Evolutionary conservation across 1,140 invertebrate species (phyloP), one percentile per base, ranked within the genome.

Genomic region (Aleiodes sp.): DNA sequence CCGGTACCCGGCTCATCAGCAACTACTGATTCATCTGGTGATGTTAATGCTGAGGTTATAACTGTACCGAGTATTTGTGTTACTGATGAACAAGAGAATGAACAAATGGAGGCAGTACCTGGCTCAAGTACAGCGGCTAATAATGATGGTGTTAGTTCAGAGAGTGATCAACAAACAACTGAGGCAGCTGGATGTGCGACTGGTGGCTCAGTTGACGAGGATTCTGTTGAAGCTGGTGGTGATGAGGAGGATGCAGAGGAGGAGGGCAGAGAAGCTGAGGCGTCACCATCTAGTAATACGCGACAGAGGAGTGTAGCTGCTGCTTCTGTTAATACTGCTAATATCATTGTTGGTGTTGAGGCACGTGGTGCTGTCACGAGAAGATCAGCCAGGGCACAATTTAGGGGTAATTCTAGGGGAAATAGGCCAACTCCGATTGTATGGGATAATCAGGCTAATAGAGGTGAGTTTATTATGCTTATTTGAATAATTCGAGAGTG

Each of bases 231-330:
- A n/a, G 68, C 78, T 2, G 82, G 76, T 3, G 75, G 76, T n/a
- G 84, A 84, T 26, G 91, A 92, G 76, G 92, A 93, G 70, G 92
- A 92, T 76, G 91, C 90, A 4, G 91, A 92, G 81, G 84, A 83
- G 6, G 76, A 81, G 63, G 78, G 71, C 21, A 70, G 79, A 4
- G 78, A 82, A 65, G 91, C 90, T 0, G 89, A 88, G 60, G 90
- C 90, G 1, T 88, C 88, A 10, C 87, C 88, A 0, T 89, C 87
- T 7, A 87, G 78, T 9, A 81, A 80, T 24, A 79, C 80, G 16
- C 75, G 85, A n/a, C 80, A 80, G n/a, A 75, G 77, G 31, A 73
- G 71, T 0, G 65, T 68, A 3, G 64, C 61, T 10, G 73, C 70
- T 31, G 73, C 74, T 2, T 76, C 76, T 16, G 77, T 68, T 6